Evolutionary conservation across 2,797 vertebrate genomes (phyloP), one percentile per base, ranked within the genome.

Genomic region (Pitangus sulphuratus): DNA sequence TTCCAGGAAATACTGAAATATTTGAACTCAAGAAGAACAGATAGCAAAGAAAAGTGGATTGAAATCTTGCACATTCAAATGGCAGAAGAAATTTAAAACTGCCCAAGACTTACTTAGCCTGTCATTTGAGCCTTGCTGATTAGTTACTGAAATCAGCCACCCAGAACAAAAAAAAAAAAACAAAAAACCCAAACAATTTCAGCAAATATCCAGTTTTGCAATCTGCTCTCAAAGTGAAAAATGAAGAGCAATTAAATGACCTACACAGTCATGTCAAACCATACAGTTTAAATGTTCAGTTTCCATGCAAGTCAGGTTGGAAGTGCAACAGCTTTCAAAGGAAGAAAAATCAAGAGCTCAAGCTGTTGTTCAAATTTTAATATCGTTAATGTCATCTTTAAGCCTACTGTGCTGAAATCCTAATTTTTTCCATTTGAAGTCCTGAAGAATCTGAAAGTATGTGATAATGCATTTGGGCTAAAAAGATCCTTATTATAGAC

Each of bases 1-100:
- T 95, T 96, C 90, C 84, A 95, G 89, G 90, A 89, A 97, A 93
- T 77, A 65, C 61, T 85, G 87, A 92, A 94, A 87, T 96, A 94
- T 30, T 89, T 95, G 81, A 90, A 85, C 65, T 95, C 54, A 31
- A 56, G 85, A 89, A 85, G 75, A 77, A 65, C 39, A 50, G 56
- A 84, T 18, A 84, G 42, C 51, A 71, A 47, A 48, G 83, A 93
- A 76, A 85, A 85, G 35, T 71, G 61, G 26, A 74, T 71, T 85
- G 79, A 83, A 96, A 87, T 74, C 64, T 85, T 87, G 48, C 78
- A 69, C 1, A 0, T 94, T 93, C 78, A 65, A 47, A 85, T 89
- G 57, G 50, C 31, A 57, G 57, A 90, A 90, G 77, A 92, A 64
- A 48, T 81, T 68, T 81, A 45, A 81, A 92, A 68, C 57, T 81